Evolutionary conservation across 2,113 vertebrate species (phyloP).

Genomic region (Campylorhamphus procurvoides): DNA sequence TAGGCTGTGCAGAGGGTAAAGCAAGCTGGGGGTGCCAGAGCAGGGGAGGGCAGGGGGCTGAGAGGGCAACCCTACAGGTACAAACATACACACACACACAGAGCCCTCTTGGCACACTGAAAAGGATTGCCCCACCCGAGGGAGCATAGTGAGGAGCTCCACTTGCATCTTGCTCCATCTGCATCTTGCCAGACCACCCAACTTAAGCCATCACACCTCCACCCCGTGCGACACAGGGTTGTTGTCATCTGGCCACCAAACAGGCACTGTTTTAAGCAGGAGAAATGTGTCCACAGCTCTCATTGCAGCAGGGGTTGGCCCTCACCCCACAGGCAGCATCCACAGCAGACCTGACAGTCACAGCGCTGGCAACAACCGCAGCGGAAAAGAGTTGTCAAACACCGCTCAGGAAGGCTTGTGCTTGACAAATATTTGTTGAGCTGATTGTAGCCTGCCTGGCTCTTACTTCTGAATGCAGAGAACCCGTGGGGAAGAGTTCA

Average conservation of each 20-base stretch:
- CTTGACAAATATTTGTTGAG: slow-evolving; percentile 38
- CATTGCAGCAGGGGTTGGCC: background rate
- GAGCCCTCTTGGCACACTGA: rapidly evolving
- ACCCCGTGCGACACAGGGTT: rapidly evolving
- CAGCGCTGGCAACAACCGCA: background rate
- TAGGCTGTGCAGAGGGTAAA: background rate
- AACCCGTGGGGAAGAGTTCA: background rate
- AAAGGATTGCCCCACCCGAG: background rate
- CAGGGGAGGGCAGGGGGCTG: background rate
- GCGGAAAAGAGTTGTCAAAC: slow-evolving; percentile 22
- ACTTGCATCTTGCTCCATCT: background rate
- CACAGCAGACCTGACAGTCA: background rate
- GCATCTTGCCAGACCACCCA: background rate
- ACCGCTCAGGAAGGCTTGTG: background rate
- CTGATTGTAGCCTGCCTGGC: background rate
- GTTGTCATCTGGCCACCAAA: rapidly evolving
- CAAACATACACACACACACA: too few relatives aligned
- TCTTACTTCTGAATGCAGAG: background rate
- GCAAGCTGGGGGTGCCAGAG: rapidly evolving
- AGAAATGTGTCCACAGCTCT: background rate
- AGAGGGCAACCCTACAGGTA: background rate
- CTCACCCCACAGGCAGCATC: background rate
- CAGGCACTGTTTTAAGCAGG: rapidly evolving
- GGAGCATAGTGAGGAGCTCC: background rate
- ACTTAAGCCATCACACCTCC: background rate